These are phyloP conservation scores for Horisme vitalbata DNA, from an alignment of 2,888 invertebrate genomes.

Conservation along the genomic window DNA sequence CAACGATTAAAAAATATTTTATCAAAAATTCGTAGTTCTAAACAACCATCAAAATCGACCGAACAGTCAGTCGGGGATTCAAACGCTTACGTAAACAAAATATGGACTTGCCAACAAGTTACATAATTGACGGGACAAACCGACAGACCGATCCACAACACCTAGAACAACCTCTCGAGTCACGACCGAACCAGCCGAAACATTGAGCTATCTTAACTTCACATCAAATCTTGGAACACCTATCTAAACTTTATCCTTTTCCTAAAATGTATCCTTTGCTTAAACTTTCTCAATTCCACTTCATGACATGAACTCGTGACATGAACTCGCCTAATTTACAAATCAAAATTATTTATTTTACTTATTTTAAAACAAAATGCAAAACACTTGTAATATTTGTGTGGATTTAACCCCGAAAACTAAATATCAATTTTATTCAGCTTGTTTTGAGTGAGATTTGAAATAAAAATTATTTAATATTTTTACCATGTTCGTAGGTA, in stretches of 20 bases:
- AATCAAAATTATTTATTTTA: slow-evolving; percentile 3
- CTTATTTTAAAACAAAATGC: slow-evolving; percentile 24
- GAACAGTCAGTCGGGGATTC: slow-evolving; percentile 40
- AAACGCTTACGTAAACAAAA: slow-evolving; percentile 67
- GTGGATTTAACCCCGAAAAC: too few relatives aligned
- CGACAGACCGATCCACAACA: slow-evolving; percentile 48
- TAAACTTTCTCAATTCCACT: too few relatives aligned
- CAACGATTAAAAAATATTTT: slow-evolving; percentile 69
- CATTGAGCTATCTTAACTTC: slow-evolving; percentile 49
- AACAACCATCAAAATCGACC: slow-evolving; percentile 54
- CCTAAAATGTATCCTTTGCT: slow-evolving; percentile 3
- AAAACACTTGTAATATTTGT: background rate
- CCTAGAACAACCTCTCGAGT: slow-evolving; percentile 47
- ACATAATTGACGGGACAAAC: slow-evolving; percentile 75
- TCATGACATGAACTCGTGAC: background rate
- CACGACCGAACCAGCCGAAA: slow-evolving; percentile 48
- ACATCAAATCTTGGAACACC: slow-evolving; percentile 23
- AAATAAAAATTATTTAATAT: too few relatives aligned
- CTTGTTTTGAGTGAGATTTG: too few relatives aligned
- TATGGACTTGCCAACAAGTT: slow-evolving; percentile 68
- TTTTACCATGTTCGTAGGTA: too few relatives aligned
- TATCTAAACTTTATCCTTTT: slow-evolving; percentile 15
- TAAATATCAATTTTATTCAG: too few relatives aligned
- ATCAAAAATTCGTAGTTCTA: slow-evolving; percentile 57
- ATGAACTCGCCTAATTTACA: background rate